Evolutionary conservation across 2,888 invertebrate species (phyloP), one percentile per base, ranked within the genome.

Genomic region (Oxytorus armatus): DNA sequence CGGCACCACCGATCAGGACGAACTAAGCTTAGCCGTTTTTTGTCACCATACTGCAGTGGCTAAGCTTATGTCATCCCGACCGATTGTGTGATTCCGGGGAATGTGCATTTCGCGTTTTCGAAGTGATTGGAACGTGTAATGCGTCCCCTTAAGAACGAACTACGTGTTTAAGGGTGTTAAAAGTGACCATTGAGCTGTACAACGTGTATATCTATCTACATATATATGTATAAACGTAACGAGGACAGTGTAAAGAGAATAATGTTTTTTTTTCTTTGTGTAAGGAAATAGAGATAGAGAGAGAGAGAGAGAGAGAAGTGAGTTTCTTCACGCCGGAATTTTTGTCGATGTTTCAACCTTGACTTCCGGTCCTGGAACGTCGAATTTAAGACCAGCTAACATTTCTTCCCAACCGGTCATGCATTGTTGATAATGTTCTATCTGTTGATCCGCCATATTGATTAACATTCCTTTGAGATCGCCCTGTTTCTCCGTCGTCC

Each of bases 361-460:
- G 47, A 86, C 84, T 18, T 91, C 89, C n/a, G 87, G 77, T 53
- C 88, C 87, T 36, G 87, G 83, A 33, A 84, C 86, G 44, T 89
- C 88, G 36, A 89, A 83, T 78, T 92, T 91, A 3, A 91, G 82
- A 47, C 88, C 87, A 23, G 91, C 84, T n/a, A 92, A 85, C 42
- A 92, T 93, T 82, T 92, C 92, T 84, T 94, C 94, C 94, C 94
- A 94, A n/a, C 93, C 93, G 63, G 91, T 89, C 79, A 93, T 93
- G 82, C 92, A 93, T 86, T 94, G 93, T 89, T 95, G 94, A 89
- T 95, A 95, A 88, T 94, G 94, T 79, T 93, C 92, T 55, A 95
- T 94, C 87, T 96, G 95, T 87, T 94, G 93, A 84, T 95, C 94
- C 8, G 95, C 94, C 92, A 95, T 93, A 82, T 93, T 92, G 33